A percentile compares a stretch with the other conserved stretches of the same genome.
Conservation (phyloP, 2,797 vertebrate species). For the Sardinella longiceps region DNA sequence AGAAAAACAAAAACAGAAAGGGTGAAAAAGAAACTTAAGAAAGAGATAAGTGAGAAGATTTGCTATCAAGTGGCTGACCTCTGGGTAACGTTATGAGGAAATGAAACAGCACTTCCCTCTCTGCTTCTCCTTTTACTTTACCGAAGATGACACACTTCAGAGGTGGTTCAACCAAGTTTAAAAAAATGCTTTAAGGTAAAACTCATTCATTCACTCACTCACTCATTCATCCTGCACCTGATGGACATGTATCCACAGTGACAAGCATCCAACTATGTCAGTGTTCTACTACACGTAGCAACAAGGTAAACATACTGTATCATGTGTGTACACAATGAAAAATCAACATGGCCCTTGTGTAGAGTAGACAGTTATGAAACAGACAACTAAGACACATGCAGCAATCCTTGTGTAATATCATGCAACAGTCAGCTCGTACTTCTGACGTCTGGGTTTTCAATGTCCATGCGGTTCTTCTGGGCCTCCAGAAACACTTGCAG, state of each 20-base stretch:
- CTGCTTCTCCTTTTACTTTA: neutral
- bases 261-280: neutral
- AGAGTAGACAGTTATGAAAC: neutral
- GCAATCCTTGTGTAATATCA: neutral
- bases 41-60: neutral
- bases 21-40: neutral
- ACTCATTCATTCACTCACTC: too few species aligned
- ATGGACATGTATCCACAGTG: neutral
- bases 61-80: neutral
- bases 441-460: conserved; percentile 80
- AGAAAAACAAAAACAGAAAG: neutral
- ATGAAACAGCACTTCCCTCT: neutral
- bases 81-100: neutral
- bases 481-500: conserved; percentile 84
- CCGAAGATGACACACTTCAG: neutral
- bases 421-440: conserved; percentile 71
- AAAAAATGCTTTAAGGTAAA: neutral
- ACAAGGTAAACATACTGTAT: neutral
- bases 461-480: conserved; percentile 81
- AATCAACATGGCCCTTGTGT: neutral
- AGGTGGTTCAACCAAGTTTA: neutral
- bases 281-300: neutral
- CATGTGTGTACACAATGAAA: neutral
- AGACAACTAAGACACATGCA: neutral
- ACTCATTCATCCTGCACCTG: too few species aligned